Base-by-base conservation (phyloP, 2,797 vertebrate genomes). In the Triplophysa yarkandensis region DNA sequence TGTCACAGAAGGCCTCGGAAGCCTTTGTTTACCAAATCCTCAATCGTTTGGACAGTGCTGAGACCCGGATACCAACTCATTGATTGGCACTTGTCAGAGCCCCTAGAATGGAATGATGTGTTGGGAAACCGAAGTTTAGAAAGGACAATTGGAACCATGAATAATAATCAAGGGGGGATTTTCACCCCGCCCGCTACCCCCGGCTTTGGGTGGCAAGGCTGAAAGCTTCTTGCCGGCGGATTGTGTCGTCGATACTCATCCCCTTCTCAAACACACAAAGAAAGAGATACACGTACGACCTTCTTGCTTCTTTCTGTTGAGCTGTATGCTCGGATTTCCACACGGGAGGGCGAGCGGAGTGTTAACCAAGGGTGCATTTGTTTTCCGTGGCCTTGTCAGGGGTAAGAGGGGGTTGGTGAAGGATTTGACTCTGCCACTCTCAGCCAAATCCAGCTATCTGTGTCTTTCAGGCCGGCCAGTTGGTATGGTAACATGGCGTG, bases 31-130 rank as follows among this genome's bases (percentile, higher is more conserved):
- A 77, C 3, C 84, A 93, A 94, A 93, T 89, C 92, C 92, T 93
- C 89, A 84, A 86, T 89, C 85, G 86, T 91, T 89, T 87, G 85
- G 83, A 62, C 80, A 84, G 77, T 63, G 71, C 69, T 73, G 66
- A 69, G 21, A 65, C 78, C 79, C 74, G 86, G 87, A 89, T 86
- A 85, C 85, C 74, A 84, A 87, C 88, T 89, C 87, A 91, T 94
- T 98, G 96, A 98, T 94, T 97, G 97, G 92, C 95, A 96, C 91
- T 96, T 96, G 95, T 97, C 95, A 95, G 88, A 77, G 82, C 91
- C 89, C 93, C 95, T 93, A 72, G 93, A 93, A 95, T 92, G 92
- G 93, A 93, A 86, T 92, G 92, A 92, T 84, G 88, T 89, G 89
- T 94, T 90, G 88, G 89, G 86, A 92, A 92, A 91, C 81, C 86